Base-by-base conservation (phyloP, 1,140 invertebrate genomes). In the Brachionus calyciflorus region DNA sequence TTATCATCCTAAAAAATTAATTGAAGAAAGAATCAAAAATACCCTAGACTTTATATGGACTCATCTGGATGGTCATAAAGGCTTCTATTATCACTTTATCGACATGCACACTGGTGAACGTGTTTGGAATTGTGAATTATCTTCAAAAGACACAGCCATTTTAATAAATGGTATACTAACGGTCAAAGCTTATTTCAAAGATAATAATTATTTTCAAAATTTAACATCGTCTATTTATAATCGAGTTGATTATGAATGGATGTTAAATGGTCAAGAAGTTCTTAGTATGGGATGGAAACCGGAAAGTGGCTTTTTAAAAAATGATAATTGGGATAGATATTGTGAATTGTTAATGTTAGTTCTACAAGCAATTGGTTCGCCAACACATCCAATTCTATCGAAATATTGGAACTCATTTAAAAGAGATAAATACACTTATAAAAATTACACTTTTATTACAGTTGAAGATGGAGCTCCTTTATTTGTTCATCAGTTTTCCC, bases 281-380 rank as follows among this genome's bases (percentile, higher is more conserved):
- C 28, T 55, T 5, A 55, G 26, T 55, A 55, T 55, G 51, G 51
- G 51, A 10, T 55, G 51, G 51, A 55, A 55, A 26, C 51, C 51
- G 9, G 51, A 55, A 55, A 24, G 28, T 26, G 51, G 51, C 7
- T 55, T 55, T 26, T 55, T 55, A 55, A 55, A n/a, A n/a, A n/a
- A 55, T 10, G 51, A 55, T 28, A 28, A 14, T 3, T 55, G 51
- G 51, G 28, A 55, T 26, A 21, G 51, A 55, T 55, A 55, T 14
- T 55, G 51, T 28, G 51, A 55, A 28, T 26, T 55, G 19, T 14
- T 55, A 28, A 55, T 55, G 51, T 28, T 55, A 26, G 51, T 55
- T 55, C 14, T 55, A 55, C 51, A 55, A 55, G 51, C 51, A 28
- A 55, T 55, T 55, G 51, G 51, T 55, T 55, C 51, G 28, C 51